Conservation (phyloP, 2,888 invertebrate species). For the Pogonocherus hispidulus region DNA sequence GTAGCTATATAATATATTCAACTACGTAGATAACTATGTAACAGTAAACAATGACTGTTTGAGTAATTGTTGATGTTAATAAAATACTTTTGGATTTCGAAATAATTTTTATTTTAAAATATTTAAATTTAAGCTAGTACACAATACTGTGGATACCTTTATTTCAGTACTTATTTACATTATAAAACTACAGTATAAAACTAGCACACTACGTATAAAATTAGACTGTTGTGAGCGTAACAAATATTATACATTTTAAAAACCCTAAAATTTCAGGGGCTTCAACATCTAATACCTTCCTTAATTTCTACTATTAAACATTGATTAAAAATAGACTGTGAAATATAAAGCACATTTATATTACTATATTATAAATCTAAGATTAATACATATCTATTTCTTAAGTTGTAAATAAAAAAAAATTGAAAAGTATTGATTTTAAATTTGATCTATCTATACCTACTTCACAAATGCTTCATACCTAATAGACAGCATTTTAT, state of each 20-base stretch:
- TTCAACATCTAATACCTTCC: constrained; percentile 54
- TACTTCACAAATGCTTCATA: not conserved
- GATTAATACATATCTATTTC: not conserved
- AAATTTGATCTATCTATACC: not conserved
- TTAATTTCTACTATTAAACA: constrained; percentile 41
- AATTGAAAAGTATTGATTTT: not conserved
- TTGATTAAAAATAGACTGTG: constrained; percentile 21
- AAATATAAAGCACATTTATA: not conserved
- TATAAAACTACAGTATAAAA: constrained; percentile 75
- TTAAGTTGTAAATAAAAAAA: too few species aligned
- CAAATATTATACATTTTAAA: constrained; percentile 60
- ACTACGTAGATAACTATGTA: too few species aligned
- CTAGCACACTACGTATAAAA: constrained; percentile 74
- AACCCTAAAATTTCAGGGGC: constrained; percentile 56
- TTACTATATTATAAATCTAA: not conserved
- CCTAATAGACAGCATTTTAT: not conserved
- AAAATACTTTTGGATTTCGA: constrained; percentile 41
- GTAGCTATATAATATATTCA: too few species aligned
- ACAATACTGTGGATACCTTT: constrained; percentile 64
- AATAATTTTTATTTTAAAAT: constrained; percentile 63
- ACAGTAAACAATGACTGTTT: too few species aligned
- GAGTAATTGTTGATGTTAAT: too few species aligned
- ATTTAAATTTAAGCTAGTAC: constrained; percentile 62
- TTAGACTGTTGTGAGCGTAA: constrained; percentile 67
- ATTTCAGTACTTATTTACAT: constrained; percentile 64